These are phyloP conservation scores for Molothrus ater DNA, from an alignment of 2,797 vertebrate genomes.

Conservation along the genomic window DNA sequence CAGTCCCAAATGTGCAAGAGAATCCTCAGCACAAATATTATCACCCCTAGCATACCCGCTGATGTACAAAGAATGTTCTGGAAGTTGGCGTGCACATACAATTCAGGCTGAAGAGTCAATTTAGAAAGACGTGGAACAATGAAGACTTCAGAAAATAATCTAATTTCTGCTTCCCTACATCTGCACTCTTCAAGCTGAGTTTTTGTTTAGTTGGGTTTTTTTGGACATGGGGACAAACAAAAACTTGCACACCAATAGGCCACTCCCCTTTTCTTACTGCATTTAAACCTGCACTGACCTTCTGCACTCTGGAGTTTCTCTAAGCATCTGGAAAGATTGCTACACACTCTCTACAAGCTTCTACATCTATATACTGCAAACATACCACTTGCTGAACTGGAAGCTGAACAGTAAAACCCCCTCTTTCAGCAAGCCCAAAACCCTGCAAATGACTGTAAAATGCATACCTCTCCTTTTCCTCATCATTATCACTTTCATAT, in stretches of 20 bases:
- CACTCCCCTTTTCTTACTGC: background rate
- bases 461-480: slow-evolving; percentile 89
- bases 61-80: background rate
- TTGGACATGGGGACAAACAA: background rate
- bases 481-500: slow-evolving; percentile 92
- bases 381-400: background rate
- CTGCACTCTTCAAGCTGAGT: background rate
- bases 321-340: background rate
- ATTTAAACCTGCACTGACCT: background rate
- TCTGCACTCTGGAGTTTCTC: background rate
- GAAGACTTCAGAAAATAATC: background rate
- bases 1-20: background rate
- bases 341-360: background rate
- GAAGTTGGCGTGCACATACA: background rate
- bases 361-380: background rate
- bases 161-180: background rate
- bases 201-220: background rate
- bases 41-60: background rate
- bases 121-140: background rate
- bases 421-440: background rate
- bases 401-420: background rate
- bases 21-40: background rate
- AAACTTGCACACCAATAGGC: background rate
- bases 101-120: background rate
- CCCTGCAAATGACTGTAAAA: background rate